Base-by-base conservation (phyloP, 64 coral and sea anemone genomes). In the Pocillopora verrucosa region DNA sequence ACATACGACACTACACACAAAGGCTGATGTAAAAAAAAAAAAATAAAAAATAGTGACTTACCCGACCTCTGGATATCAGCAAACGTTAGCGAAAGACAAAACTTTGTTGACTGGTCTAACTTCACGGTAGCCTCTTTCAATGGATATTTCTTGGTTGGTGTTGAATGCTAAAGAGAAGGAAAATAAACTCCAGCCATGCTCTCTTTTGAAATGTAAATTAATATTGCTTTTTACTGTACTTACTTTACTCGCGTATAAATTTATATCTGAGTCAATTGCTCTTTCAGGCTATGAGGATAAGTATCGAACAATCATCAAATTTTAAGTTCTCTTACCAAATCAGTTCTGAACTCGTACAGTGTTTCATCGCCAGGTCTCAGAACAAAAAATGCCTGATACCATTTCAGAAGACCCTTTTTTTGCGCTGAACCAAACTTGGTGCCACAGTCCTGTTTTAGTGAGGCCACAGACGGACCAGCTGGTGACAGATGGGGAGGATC, bases 321-420 rank as follows among this genome's bases (percentile, higher is more conserved):
- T 87, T 11, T 6, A 25, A 1, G 5, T 78, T 15, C 38, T 19
- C 76, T 14, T 59, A 97, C 95, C 91, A 97, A 65, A 59, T 97
- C 95, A 79, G 92, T 97, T 70, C 86, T 97, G 74, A 91, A 97
- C 85, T 97, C 95, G 75, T 97, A 97, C 30, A 97, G 62, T 9
- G 88, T 93, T 13, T 90, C 89, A 67, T 90, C 95, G 30, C 51
- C 91, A 73, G 77, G 91, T 97, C 90, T 91, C 5, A 97, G 79
- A 0, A 90, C 95, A 59, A 97, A 60, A 12, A 81, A 93, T 56
- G 61, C 74, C n/a, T 89, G 80, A 9, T 45, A 69, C 73, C 75
- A 91, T 37, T 30, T 88, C 45, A 97, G 16, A 58, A 89, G 77
- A 22, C 92, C 88, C 72, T 74, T 93, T 35, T 74, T 93, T 60